A percentile compares a stretch with the other conserved stretches of the same genome.
Evolutionary conservation across 1,140 invertebrate species (phyloP).

Genomic region (Bombus terrestris): DNA sequence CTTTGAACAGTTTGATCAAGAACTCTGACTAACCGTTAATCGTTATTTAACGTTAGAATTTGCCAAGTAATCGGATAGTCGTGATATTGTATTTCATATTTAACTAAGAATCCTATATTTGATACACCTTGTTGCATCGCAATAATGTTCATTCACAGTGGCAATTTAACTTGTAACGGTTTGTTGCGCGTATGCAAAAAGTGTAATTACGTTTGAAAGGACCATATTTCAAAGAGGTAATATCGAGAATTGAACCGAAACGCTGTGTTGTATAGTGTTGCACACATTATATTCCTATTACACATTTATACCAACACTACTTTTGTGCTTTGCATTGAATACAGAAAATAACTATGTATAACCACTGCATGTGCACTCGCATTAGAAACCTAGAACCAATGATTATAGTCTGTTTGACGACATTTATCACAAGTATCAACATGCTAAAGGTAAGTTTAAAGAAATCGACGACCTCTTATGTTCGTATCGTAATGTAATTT

Average conservation of each 20-base stretch:
- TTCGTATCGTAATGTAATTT: background rate
- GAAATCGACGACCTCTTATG: background rate
- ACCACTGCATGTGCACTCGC: background rate
- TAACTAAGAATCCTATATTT: background rate
- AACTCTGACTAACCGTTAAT: background rate
- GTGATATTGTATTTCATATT: no score
- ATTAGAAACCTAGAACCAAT: background rate
- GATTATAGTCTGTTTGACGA: background rate
- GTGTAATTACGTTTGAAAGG: slow-evolving; percentile 19
- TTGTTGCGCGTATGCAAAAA: background rate
- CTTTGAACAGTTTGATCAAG: background rate
- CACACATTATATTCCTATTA: background rate
- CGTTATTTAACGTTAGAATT: slow-evolving; percentile 3
- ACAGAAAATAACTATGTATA: background rate
- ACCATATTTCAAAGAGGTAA: background rate
- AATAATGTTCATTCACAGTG: background rate
- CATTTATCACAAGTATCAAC: no score
- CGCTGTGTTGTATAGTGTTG: background rate
- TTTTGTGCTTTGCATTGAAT: background rate
- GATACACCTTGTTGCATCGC: background rate
- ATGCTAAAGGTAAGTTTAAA: background rate
- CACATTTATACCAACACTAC: background rate
- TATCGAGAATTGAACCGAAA: background rate
- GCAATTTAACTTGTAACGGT: background rate
- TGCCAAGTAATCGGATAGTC: background rate